phyloP scores from a whole-genome alignment of 2,113 vertebrate genomes.

The Apteryx mantelli region DNA sequence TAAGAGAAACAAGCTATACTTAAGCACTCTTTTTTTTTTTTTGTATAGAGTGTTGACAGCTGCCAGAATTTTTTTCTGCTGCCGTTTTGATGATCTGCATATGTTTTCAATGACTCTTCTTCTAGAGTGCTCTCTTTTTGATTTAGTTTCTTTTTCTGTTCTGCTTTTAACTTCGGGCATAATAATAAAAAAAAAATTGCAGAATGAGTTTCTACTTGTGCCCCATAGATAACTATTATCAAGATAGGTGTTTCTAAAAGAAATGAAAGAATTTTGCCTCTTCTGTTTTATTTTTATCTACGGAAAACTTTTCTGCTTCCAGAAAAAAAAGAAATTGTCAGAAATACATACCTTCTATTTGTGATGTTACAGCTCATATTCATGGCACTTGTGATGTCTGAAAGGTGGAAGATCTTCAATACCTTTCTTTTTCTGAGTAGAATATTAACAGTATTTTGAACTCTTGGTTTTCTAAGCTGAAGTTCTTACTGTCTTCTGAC shows the following conservation, averaged over 20 bases:
- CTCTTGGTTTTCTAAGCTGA: slow-evolving; percentile 29
- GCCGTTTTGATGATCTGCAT: slow-evolving; percentile 6
- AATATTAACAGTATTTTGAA: slow-evolving; percentile 27
- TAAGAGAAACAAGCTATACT: not conserved
- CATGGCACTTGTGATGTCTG: not conserved
- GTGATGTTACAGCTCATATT: not conserved
- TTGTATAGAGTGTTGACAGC: not conserved
- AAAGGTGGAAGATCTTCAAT: not conserved
- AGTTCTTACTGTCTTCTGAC: slow-evolving; percentile 18
- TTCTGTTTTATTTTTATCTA: slow-evolving; percentile 6
- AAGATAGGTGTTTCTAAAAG: not conserved
- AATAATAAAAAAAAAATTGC: slow-evolving; percentile 2
- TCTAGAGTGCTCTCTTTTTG: slow-evolving; percentile 5
- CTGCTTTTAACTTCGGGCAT: not conserved
- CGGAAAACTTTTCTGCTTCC: not conserved
- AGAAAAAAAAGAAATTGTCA: slow-evolving; percentile 29
- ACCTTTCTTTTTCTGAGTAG: not conserved
- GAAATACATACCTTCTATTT: not conserved
- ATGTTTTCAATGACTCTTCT: slow-evolving; percentile 26
- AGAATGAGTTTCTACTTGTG: slow-evolving; percentile 9
- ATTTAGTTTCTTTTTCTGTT: not conserved
- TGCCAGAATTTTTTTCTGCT: slow-evolving; percentile 15
- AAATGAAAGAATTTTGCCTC: not conserved
- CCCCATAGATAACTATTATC: not conserved
- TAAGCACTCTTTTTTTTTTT: not conserved